phyloP scores from a whole-genome alignment of 2,888 invertebrate genomes.

The Lacanobia oleracea region DNA sequence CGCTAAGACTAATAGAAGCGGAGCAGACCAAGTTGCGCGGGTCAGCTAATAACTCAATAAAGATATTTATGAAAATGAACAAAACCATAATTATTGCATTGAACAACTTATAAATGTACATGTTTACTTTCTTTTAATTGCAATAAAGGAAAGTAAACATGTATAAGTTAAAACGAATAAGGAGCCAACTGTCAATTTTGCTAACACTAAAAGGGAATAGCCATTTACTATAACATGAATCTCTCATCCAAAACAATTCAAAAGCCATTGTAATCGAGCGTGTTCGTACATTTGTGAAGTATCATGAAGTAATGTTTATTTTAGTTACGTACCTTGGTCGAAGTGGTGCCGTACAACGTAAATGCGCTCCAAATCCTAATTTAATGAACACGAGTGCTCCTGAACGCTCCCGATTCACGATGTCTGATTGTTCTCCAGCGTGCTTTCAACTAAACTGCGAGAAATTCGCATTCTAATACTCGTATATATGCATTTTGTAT shows the following conservation, averaged over 20 bases:
- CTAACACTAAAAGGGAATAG: conserved; percentile 13
- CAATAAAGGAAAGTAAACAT: conserved; percentile 15
- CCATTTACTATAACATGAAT: conserved; percentile 33
- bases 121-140: too few relatives aligned
- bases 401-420: neutral
- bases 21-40: too few relatives aligned
- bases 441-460: conserved; percentile 9
- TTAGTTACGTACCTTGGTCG: conserved; percentile 27
- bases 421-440: conserved; percentile 18
- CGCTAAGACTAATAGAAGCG: too few relatives aligned
- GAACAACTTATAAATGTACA: too few relatives aligned
- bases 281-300: conserved; percentile 24
- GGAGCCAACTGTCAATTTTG: neutral
- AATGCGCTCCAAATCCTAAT: conserved; percentile 45
- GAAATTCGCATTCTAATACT: neutral
- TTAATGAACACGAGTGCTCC: conserved; percentile 26
- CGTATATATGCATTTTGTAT: neutral
- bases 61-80: neutral
- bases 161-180: neutral
- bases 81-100: neutral
- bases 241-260: conserved; percentile 33
- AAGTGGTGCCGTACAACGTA: conserved; percentile 5
- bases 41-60: too few relatives aligned
- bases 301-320: conserved; percentile 44
- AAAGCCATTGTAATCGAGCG: conserved; percentile 18